These are phyloP conservation scores for Ceratosolen solmsi DNA, from an alignment of 1,140 invertebrate genomes.

Conservation along the genomic window DNA sequence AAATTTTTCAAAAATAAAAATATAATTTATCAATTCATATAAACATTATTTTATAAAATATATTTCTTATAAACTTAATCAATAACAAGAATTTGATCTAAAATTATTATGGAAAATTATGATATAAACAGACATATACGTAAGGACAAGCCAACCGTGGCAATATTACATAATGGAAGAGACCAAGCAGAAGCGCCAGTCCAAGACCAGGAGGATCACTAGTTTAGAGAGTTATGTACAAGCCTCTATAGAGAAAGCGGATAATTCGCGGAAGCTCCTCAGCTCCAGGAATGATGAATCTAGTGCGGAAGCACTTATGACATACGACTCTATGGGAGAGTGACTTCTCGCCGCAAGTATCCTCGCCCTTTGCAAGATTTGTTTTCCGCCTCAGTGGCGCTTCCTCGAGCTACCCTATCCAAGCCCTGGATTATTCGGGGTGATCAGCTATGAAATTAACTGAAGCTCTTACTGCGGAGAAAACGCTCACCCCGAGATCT, in stretches of 20 bases:
- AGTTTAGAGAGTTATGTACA: neutral
- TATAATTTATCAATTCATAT: too few relatives aligned
- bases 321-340: constrained; percentile 61
- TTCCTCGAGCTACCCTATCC: constrained; percentile 24
- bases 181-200: neutral
- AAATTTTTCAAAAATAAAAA: too few relatives aligned
- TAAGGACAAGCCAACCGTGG: too few relatives aligned
- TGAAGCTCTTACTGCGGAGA: constrained; percentile 55
- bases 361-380: constrained; percentile 64
- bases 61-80: too few relatives aligned
- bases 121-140: neutral
- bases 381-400: constrained; percentile 70
- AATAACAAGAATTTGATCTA: too few relatives aligned
- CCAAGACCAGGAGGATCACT: neutral
- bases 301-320: constrained; percentile 74
- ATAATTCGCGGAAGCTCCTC: constrained; percentile 57
- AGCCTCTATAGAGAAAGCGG: neutral
- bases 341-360: constrained; percentile 35
- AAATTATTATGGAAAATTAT: too few relatives aligned
- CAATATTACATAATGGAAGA: too few relatives aligned
- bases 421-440: constrained; percentile 70
- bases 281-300: constrained; percentile 69
- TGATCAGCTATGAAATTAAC: constrained; percentile 75
- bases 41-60: too few relatives aligned
- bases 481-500: constrained; percentile 6